Conservation (phyloP, 2,888 invertebrate species). For the Aquatica leii region DNA sequence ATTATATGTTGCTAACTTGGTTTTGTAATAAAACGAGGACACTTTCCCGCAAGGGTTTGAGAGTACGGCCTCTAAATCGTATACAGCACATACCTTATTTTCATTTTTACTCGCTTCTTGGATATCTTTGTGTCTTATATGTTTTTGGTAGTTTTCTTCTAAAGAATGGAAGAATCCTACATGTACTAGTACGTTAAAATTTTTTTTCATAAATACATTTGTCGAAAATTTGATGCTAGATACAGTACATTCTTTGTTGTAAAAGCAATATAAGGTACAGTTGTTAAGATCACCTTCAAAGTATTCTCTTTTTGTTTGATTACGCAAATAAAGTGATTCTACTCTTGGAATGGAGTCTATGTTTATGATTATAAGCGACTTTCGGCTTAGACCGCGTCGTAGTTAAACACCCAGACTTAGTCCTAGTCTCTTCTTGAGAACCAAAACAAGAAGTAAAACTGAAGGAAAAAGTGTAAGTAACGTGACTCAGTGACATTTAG, state of each 20-base stretch:
- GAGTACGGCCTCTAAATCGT: conserved; percentile 2
- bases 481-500: no score
- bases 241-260: not conserved
- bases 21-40: not conserved
- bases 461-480: no score
- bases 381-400: no score
- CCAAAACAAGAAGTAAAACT: no score
- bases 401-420: no score
- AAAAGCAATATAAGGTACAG: not conserved
- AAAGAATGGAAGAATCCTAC: not conserved
- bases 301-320: conserved; percentile 1
- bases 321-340: not conserved
- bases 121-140: not conserved
- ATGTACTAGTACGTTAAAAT: not conserved
- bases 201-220: not conserved
- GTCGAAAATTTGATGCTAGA: not conserved
- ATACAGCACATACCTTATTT: not conserved
- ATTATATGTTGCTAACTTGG: not conserved
- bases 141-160: not conserved
- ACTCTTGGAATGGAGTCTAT: not conserved
- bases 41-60: not conserved
- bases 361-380: no score
- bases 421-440: no score
- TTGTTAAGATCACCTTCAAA: conserved; percentile 1
- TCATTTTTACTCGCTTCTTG: not conserved